Percentiles rank a stretch among this genome's conserved stretches.
phyloP scores from a whole-genome alignment of 2,113 vertebrate genomes.

The Hippocampus mohnikei region DNA sequence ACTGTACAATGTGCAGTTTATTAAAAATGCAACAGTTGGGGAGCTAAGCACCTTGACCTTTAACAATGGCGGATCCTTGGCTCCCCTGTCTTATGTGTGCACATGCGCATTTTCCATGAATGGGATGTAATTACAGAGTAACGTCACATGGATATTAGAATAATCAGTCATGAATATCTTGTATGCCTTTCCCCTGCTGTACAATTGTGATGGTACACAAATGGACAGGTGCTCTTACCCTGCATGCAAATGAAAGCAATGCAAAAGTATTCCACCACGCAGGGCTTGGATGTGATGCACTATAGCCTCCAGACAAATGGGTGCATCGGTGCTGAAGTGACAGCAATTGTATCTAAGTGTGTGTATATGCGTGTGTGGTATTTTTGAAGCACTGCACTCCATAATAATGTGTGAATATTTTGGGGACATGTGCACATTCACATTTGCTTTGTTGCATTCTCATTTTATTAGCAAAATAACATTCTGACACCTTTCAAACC shows the following conservation, averaged over 20 bases:
- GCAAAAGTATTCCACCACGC: conserved; percentile 25
- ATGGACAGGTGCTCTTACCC: conserved; percentile 30
- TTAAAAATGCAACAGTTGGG: no score
- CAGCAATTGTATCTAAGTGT: conserved; percentile 20
- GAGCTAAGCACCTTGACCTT: background rate
- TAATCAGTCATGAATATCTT: conserved; percentile 7
- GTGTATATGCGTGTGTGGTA: background rate
- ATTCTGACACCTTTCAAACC: background rate
- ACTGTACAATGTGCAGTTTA: no score
- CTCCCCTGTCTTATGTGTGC: background rate
- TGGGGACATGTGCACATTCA: background rate
- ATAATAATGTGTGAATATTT: conserved; percentile 1
- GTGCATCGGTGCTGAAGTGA: conserved; percentile 33
- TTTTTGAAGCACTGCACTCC: background rate
- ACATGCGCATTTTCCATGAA: background rate
- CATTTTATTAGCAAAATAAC: background rate
- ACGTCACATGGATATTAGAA: conserved; percentile 6
- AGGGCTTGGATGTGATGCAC: conserved; percentile 21
- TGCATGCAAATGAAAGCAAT: conserved; percentile 33
- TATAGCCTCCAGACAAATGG: conserved; percentile 36
- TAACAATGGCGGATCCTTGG: background rate
- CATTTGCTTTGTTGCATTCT: background rate
- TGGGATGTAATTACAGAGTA: background rate
- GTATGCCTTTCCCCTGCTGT: conserved; percentile 1
- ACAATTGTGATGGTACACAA: conserved; percentile 28